These are phyloP conservation scores for Sesamia nonagrioides DNA, from an alignment of 1,140 invertebrate genomes.

Conservation along the genomic window DNA sequence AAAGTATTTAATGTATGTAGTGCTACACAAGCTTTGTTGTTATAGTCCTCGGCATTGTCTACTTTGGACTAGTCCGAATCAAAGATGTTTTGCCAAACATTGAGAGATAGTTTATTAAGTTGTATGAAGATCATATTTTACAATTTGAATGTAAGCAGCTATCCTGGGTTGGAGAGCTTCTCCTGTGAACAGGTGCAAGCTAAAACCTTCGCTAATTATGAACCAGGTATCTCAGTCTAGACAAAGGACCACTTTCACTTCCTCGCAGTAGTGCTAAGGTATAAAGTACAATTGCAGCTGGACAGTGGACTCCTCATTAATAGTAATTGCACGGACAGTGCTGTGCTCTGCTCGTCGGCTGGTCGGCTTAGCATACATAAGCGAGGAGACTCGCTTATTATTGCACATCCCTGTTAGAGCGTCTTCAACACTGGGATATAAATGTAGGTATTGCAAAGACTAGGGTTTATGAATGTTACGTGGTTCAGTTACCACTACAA, in stretches of 20 bases:
- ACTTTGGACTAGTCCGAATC: too few species aligned
- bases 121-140: too few species aligned
- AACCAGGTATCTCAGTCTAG: background rate
- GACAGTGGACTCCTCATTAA: slow-evolving; percentile 5
- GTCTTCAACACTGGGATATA: background rate
- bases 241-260: too few species aligned
- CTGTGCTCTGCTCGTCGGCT: background rate
- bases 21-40: too few species aligned
- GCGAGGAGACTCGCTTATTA: background rate
- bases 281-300: slow-evolving; percentile 4
- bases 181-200: too few species aligned
- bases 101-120: too few species aligned
- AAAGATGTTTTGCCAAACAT: too few species aligned
- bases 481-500: background rate
- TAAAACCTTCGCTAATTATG: too few species aligned
- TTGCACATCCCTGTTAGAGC: background rate
- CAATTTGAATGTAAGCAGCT: too few species aligned
- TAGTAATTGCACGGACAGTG: slow-evolving; percentile 14
- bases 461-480: background rate
- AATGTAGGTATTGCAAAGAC: background rate
- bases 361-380: slow-evolving; percentile 19
- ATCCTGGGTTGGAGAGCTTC: too few species aligned
- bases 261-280: background rate
- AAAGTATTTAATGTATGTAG: too few species aligned
- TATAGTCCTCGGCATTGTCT: too few species aligned